Conservation (phyloP, 2,888 invertebrate species). For the Platynereis dumerilii region DNA sequence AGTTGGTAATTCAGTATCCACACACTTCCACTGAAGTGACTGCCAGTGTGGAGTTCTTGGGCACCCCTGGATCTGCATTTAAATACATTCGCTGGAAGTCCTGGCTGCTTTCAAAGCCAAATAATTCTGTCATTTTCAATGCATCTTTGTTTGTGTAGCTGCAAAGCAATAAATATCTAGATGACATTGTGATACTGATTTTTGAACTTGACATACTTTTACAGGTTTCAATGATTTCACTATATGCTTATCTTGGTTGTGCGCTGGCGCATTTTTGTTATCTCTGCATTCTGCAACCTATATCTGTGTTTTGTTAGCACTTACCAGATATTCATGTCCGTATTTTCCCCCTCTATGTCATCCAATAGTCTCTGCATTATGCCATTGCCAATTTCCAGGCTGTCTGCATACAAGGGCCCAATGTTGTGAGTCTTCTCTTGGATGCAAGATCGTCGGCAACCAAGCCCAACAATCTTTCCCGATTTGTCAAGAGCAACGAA, state of each 20-base stretch:
- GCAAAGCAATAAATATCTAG: not conserved
- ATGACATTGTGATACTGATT: too few species aligned
- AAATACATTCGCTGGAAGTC: too few species aligned
- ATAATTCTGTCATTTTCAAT: slow-evolving; percentile 2
- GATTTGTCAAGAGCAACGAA: slow-evolving; percentile 17
- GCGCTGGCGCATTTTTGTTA: too few species aligned
- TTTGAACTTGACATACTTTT: too few species aligned
- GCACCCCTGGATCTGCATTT: too few species aligned
- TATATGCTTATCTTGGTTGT: not conserved
- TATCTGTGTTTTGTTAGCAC: not conserved
- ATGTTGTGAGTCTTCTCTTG: slow-evolving; percentile 17
- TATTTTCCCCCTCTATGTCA: slow-evolving; percentile 15
- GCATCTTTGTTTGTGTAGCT: slow-evolving; percentile 8
- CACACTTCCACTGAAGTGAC: not conserved
- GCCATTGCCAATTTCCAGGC: slow-evolving; percentile 12
- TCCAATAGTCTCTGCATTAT: slow-evolving; percentile 15
- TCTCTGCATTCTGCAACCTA: too few species aligned
- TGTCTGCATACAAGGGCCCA: slow-evolving; percentile 28
- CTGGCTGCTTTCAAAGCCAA: not conserved
- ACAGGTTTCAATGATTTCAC: too few species aligned
- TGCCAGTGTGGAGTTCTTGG: too few species aligned
- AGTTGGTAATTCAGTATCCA: not conserved
- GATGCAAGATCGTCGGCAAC: slow-evolving; percentile 16
- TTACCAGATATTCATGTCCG: slow-evolving; percentile 22
- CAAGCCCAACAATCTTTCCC: slow-evolving; percentile 21